Evolutionary conservation across 2,888 invertebrate genomes (phyloP).

Genomic region (Agrypnus murinus): DNA sequence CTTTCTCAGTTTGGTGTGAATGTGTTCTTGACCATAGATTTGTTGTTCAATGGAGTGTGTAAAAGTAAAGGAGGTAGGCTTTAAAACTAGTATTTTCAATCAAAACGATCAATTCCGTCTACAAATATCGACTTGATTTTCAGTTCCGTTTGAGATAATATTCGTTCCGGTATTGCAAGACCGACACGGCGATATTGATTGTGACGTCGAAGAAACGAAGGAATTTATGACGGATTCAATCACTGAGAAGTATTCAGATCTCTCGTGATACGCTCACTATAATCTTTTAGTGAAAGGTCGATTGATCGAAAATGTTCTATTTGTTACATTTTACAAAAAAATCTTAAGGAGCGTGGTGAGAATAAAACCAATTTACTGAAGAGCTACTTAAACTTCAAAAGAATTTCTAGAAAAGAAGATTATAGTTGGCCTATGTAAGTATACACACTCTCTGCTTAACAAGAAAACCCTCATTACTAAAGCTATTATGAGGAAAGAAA

Average conservation of each 20-base stretch:
- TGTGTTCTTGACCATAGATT: too few relatives aligned
- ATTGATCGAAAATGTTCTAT: neutral
- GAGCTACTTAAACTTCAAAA: too few relatives aligned
- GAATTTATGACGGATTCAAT: slow-evolving; percentile 28
- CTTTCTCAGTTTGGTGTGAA: too few relatives aligned
- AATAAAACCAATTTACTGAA: too few relatives aligned
- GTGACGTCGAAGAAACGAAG: slow-evolving; percentile 14
- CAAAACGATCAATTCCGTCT: slow-evolving; percentile 28
- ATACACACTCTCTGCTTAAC: too few relatives aligned
- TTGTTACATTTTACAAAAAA: too few relatives aligned
- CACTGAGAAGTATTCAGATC: slow-evolving; percentile 29
- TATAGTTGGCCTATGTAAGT: too few relatives aligned
- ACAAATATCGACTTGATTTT: slow-evolving; percentile 33
- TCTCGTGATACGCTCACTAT: slow-evolving; percentile 9
- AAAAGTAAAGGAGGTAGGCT: neutral
- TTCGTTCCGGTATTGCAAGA: slow-evolving; percentile 33
- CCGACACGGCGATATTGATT: slow-evolving; percentile 38
- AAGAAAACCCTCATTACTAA: too few relatives aligned
- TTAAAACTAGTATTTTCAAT: slow-evolving; percentile 8
- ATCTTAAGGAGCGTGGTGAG: too few relatives aligned
- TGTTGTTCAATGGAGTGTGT: too few relatives aligned
- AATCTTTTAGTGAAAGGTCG: slow-evolving; percentile 5
- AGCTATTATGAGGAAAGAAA: too few relatives aligned
- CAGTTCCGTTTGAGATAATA: slow-evolving; percentile 36
- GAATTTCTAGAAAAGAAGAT: too few relatives aligned